These are phyloP conservation scores for Nothoprocta perdicaria DNA, from an alignment of 2,113 vertebrate genomes.

Conservation along the genomic window DNA sequence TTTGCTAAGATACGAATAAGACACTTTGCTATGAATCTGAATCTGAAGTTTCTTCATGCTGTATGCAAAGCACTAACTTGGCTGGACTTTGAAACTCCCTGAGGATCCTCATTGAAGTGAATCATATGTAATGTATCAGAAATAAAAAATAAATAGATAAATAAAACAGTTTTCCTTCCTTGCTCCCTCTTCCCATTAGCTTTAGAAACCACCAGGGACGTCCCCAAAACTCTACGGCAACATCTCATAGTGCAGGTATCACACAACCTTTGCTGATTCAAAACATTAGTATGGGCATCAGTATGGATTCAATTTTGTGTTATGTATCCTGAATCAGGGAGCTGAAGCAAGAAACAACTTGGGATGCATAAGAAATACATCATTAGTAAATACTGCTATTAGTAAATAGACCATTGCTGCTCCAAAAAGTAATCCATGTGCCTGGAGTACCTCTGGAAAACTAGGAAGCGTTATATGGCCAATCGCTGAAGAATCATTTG, in stretches of 20 bases:
- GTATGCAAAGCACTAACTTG: not conserved
- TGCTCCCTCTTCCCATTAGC: not conserved
- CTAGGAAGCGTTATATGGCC: not conserved
- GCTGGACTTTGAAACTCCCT: not conserved
- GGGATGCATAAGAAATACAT: not conserved
- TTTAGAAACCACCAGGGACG: not conserved
- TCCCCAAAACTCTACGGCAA: not conserved
- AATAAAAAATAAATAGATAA: not conserved
- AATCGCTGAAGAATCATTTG: rapidly evolving
- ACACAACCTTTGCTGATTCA: not conserved
- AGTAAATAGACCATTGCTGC: not conserved
- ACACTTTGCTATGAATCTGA: not conserved
- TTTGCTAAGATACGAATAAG: not conserved
- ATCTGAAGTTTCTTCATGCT: not conserved
- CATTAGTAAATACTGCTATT: not conserved
- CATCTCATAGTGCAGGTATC: not conserved
- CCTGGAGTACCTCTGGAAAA: not conserved
- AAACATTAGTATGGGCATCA: not conserved
- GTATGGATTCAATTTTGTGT: not conserved
- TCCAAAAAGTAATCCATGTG: not conserved
- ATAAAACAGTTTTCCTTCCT: not conserved
- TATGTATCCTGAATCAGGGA: not conserved
- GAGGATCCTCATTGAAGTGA: not conserved
- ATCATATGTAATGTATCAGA: not conserved
- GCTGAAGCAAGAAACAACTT: not conserved